phyloP scores from a whole-genome alignment of 2,888 invertebrate species.

The Epsilonema sp. region DNA sequence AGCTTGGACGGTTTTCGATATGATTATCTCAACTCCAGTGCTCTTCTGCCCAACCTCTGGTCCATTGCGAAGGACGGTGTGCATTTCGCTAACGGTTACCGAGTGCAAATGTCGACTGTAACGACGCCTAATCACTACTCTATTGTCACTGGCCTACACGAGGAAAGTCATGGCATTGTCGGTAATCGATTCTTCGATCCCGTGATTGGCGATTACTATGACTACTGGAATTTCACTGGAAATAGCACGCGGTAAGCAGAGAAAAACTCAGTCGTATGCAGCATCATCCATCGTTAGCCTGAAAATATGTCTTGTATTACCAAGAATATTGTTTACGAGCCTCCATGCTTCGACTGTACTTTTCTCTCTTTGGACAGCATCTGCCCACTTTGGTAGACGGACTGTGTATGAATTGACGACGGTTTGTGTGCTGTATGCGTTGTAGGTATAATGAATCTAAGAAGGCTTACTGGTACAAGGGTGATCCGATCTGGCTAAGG shows the following conservation, averaged over 20 bases:
- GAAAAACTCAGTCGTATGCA: too few species aligned
- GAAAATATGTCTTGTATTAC: too few species aligned
- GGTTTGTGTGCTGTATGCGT: too few species aligned
- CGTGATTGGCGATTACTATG: conserved; percentile 15
- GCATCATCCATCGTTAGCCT: too few species aligned
- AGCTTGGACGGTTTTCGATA: conserved; percentile 52
- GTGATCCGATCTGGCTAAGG: background rate
- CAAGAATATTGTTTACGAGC: too few species aligned
- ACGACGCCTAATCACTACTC: conserved; percentile 55
- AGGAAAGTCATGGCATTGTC: conserved; percentile 48
- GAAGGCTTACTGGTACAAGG: background rate
- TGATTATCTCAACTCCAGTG: conserved; percentile 43
- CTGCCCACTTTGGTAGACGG: background rate
- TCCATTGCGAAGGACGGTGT: conserved; percentile 40
- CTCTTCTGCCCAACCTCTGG: conserved; percentile 42
- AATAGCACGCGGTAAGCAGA: background rate
- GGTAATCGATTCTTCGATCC: conserved; percentile 44
- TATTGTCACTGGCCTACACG: conserved; percentile 47
- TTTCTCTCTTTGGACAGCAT: too few species aligned
- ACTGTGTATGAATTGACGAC: background rate
- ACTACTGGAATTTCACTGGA: conserved; percentile 24
- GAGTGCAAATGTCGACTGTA: conserved; percentile 46
- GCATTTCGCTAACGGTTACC: background rate
- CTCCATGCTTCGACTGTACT: too few species aligned
- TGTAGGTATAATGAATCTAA: background rate